phyloP scores from a whole-genome alignment of 2,888 invertebrate species.

The Chesias legatella region DNA sequence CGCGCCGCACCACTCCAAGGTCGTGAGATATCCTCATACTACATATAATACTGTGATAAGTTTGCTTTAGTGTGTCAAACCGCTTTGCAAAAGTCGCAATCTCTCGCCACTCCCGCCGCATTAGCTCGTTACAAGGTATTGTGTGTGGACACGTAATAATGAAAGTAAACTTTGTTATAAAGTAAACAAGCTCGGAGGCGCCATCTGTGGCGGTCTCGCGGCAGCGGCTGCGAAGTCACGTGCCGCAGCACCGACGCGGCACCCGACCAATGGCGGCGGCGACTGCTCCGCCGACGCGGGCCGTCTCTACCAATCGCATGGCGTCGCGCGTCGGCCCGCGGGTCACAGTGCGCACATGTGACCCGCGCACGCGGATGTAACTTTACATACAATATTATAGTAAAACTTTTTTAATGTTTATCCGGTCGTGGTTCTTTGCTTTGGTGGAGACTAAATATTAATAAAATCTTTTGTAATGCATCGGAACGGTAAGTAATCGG shows the following conservation, averaged over 20 bases:
- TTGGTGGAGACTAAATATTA: not conserved
- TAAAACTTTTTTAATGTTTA: not conserved
- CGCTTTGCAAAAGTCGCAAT: no score
- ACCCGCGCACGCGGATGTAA: slow-evolving; percentile 32
- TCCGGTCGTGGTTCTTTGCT: slow-evolving; percentile 1
- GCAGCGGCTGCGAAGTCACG: slow-evolving; percentile 15
- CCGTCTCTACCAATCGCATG: slow-evolving; percentile 42
- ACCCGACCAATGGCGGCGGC: slow-evolving; percentile 35
- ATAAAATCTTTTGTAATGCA: slow-evolving; percentile 41
- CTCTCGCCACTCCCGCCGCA: no score
- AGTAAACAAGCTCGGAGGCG: slow-evolving; percentile 54
- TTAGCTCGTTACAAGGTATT: slow-evolving; percentile 49
- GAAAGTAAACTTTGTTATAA: slow-evolving; percentile 4
- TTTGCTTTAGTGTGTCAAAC: no score
- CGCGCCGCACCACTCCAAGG: no score
- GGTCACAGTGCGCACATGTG: slow-evolving; percentile 68
- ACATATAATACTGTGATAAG: no score
- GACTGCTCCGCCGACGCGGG: slow-evolving; percentile 47
- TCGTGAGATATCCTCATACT: no score
- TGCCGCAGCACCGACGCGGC: slow-evolving; percentile 44
- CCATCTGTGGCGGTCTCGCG: slow-evolving; percentile 43
- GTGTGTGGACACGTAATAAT: slow-evolving; percentile 51
- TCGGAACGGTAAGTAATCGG: slow-evolving; percentile 56
- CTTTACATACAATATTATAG: slow-evolving; percentile 6
- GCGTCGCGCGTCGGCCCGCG: slow-evolving; percentile 35